Evolutionary conservation across 1,140 invertebrate genomes (phyloP).

Genomic region (Brachionus paranguensis): DNA sequence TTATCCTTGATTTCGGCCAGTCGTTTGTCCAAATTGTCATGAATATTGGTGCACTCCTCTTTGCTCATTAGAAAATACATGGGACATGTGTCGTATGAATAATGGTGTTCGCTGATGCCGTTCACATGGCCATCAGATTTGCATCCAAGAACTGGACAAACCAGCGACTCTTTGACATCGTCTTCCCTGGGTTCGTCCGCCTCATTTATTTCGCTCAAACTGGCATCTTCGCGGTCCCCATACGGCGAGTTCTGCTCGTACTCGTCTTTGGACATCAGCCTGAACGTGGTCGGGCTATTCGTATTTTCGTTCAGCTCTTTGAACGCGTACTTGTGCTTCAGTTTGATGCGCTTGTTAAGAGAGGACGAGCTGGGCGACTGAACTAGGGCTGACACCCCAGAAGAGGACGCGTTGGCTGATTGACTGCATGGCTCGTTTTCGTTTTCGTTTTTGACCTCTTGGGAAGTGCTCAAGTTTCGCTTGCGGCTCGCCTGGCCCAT

Average conservation of each 20-base stretch:
- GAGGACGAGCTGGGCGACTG: neutral
- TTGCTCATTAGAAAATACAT: constrained; percentile 4
- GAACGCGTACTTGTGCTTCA: constrained; percentile 13
- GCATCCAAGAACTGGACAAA: constrained; percentile 33
- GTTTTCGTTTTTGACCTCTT: constrained; percentile 10
- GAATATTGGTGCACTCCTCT: neutral
- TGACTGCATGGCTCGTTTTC: neutral
- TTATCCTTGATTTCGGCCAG: constrained; percentile 68
- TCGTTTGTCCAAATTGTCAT: neutral
- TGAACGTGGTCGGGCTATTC: neutral
- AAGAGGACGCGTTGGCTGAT: neutral
- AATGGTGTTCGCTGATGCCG: constrained; percentile 6
- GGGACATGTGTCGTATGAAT: constrained; percentile 33
- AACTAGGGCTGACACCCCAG: neutral
- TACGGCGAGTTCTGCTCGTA: constrained; percentile 10
- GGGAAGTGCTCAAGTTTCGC: neutral
- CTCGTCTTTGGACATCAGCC: neutral
- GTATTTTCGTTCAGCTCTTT: constrained; percentile 14
- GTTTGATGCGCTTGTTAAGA: neutral
- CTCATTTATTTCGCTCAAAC: constrained; percentile 7
- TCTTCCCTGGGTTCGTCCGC: neutral
- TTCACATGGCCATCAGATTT: constrained; percentile 25
- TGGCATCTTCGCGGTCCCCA: neutral
- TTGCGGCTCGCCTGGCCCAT: neutral
- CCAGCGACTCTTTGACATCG: neutral